Base-by-base conservation (phyloP, 2,113 vertebrate genomes). In the Ameiurus melas region DNA sequence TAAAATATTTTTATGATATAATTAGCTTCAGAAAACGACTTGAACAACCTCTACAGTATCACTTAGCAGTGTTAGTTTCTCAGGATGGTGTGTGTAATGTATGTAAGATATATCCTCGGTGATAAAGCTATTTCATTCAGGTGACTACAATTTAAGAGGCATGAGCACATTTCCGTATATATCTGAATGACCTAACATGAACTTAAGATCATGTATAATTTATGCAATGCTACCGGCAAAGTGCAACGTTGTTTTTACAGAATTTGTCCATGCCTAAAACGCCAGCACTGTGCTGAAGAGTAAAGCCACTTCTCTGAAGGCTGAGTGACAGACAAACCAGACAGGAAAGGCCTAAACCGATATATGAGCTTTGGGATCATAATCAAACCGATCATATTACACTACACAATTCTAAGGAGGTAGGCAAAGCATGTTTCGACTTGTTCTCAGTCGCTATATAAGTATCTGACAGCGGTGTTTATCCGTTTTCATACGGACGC, bases 311-410 rank as follows among this genome's bases (percentile, higher is more conserved):
- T 73, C 19, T 36, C 55, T 47, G 36, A 87, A 33, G 55, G 83
- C 71, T 91, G 87, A 91, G 57, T 92, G 90, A 82, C 88, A 91
- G 83, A 47, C 84, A 66, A 82, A n/a, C n/a, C 85, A 62, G 39
- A 36, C 55, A 55, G 51, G 85, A 39, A 80, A 78, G 55, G 36
- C 25, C 81, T 47, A 86, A 87, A 92, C 78, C 84, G 84, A 93
- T 79, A 90, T 83, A 66, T 0, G 82, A 90, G 85, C 84, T n/a
- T 9, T 55, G 53, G 51, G 66, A 86, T 87, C 88, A 91, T 91
- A 92, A 93, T 93, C 89, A 85, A 73, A 70, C 19, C 60, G 90
- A 91, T 94, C 91, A 51, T 60, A 89, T 94, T 93, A 93, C 92
- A 89, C 86, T n/a, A 73, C 73, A 89, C 82, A 87, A 86, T 88